Base-by-base conservation (phyloP, 2,888 invertebrate species). In the Tinea semifulvella region DNA sequence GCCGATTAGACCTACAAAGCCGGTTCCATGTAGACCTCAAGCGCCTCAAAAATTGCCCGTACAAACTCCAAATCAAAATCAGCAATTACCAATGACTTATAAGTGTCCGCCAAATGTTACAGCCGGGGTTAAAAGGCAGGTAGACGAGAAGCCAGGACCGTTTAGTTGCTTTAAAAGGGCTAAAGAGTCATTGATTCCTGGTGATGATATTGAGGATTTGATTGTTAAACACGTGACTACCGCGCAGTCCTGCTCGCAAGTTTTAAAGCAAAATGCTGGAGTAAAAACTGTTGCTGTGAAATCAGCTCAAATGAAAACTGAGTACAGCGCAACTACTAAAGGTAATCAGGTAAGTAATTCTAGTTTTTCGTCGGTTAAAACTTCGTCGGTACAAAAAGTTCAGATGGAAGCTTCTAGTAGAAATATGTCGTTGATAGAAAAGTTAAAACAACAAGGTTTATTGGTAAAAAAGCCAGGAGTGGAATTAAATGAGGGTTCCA, bases 151-250 rank as follows among this genome's bases (percentile, higher is more conserved):
- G 2, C 46, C 56, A 5, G 69, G 68, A 7, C 70, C 67, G 40
- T 75, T 74, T 42, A 70, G 69, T 56, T 72, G 70, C 55, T 75
- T 77, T 49, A 80, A 79, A 53, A 77, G 72, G 52, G 65, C 71
- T 10, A 77, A 74, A 52, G 75, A 77, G 49, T 67, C 70, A 5
- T 54, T 70, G 3, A 49, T 65, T n/a, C 31, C 11, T 31, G 31
- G 31, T n/a, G 31, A 31, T 14, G 31, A 31, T 31, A 6, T 13
- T 2, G 31, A 31, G 7, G 31, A 31, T 22, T 3, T 31, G 7
- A 13, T 31, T 2, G 11, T 14, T 4, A 31, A 31, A n/a, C 31
- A 31, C n/a, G 13, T 11, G 7, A 2, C 31, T 11, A 31, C 31
- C n/a, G 31, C 31, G 13, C 7, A n/a, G 7, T 31, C 31, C 3